Base-by-base conservation (phyloP, 1,140 invertebrate species). In the Micrasema minimum region DNA sequence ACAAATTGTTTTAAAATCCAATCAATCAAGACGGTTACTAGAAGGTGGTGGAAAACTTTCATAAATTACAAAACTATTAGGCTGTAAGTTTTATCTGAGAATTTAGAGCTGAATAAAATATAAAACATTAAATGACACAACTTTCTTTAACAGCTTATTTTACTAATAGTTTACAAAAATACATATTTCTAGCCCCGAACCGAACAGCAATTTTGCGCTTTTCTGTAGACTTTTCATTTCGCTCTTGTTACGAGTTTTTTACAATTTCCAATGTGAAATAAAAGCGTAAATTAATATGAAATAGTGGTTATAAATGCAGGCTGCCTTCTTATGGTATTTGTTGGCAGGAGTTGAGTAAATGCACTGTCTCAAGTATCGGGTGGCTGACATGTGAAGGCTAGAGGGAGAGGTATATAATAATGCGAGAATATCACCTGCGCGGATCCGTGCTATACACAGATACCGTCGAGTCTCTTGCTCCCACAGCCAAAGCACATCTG, bases 381-480 rank as follows among this genome's bases (percentile, higher is more conserved):
- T n/a, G 48, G 46, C 64, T 66, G 64, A 35, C 64, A 66, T 18
- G 64, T 53, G 64, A 75, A 61, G 45, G 71, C 59, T 77, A 75
- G 45, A 35, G 74, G 71, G 35, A 79, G 78, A 73, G 77, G 77
- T 18, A 79, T 78, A 67, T 78, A 78, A 78, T 79, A 81, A 46
- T 86, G 84, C 78, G 85, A 85, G n/a, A n/a, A 77, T 87, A 87
- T 90, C 89, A 90, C 87, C 90, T 89, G 61, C 87, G 86, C 75
- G 86, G 80, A 78, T 90, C 90, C 51, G 87, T 80, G 66, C 88
- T 86, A 80, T 93, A 95, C 61, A 95, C 90, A 70, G 89, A 90
- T 68, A 96, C 88, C 53, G 90, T 89, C 69, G 87, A 90, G 81
- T 96, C 94, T 72, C 89, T 87, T 46, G 91, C 91, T 46, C 93